A percentile compares a stretch with the other conserved stretches of the same genome.
Evolutionary conservation across 2,888 invertebrate genomes (phyloP).

Genomic region (Amphipyra berbera): DNA sequence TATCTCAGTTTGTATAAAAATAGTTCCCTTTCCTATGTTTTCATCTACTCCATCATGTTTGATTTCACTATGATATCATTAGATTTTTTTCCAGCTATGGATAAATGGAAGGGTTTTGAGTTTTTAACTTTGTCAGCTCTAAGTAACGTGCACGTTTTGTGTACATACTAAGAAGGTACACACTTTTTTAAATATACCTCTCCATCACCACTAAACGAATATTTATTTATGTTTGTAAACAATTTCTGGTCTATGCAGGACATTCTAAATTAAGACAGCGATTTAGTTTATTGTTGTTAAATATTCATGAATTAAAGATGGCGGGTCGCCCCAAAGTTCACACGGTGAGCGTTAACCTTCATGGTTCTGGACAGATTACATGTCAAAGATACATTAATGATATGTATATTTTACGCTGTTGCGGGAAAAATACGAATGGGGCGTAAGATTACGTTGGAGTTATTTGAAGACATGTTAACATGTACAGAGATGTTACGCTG

Average conservation of each 20-base stretch:
- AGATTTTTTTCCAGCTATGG: neutral
- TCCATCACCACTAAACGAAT: neutral
- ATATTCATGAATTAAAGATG: slow-evolving; percentile 44
- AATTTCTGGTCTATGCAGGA: slow-evolving; percentile 17
- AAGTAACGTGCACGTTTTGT: no score
- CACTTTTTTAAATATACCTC: no score
- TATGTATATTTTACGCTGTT: neutral
- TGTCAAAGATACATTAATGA: neutral
- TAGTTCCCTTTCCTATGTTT: neutral
- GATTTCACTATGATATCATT: neutral
- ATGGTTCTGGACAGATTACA: slow-evolving; percentile 30
- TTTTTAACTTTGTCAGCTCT: no score
- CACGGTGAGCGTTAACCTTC: slow-evolving; percentile 49
- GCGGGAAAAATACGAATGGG: neutral
- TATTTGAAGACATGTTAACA: no score
- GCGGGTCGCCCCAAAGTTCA: slow-evolving; percentile 40
- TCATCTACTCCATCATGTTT: neutral
- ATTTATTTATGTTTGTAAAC: slow-evolving; percentile 11
- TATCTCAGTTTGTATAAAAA: neutral
- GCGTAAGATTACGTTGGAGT: neutral
- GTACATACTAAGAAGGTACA: no score
- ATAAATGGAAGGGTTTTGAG: no score
- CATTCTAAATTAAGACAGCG: slow-evolving; percentile 12
- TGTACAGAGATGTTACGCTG: no score
- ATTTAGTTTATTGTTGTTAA: slow-evolving; percentile 31